Evolutionary conservation across 2,888 invertebrate genomes (phyloP), one percentile per base, ranked within the genome.

Genomic region (Mythimna loreyi): DNA sequence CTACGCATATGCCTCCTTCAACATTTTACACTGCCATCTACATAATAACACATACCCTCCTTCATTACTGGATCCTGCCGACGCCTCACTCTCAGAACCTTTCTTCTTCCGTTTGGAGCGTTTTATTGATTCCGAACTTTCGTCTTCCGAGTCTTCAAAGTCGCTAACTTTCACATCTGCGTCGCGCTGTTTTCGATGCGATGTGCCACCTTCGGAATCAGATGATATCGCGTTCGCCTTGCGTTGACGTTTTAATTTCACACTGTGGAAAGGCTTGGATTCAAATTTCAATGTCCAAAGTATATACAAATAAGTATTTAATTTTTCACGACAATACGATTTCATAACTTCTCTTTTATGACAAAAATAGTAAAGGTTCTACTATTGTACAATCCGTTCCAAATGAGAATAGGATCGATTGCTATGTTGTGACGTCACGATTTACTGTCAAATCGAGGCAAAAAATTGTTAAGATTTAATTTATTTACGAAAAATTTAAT

Each of bases 181-280:
- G 23, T 87, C 87, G 19, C n/a, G 36, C 23, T 69, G 40, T 36
- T 91, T 92, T 66, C 86, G 89, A 6, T 89, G 89, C 0, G 92
- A 90, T 1, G 91, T 86, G 0, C 93, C 94, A 11, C 87, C 93
- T 56, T 95, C 96, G 0, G 94, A 95, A 74, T 93, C 95, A 0
- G 95, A 95, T 0, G 92, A 94, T 84, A 96, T 94, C 2, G 93
- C 91, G 75, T 89, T 86, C 6, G 87, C 87, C 85, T 95, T 95
- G 72, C 94, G 94, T 77, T 73, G 73, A 47, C 96, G 92, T 67
- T 86, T 92, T 2, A 86, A 85, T 83, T 92, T 95, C 5, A 92
- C 81, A 50, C 95, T 96, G 86, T 7, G 64, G 76, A 58, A 40
- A 21, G 3, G 0, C 1, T 25, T 30, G 9, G 7, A 30, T 49